A percentile compares a stretch with the other conserved stretches of the same genome.
These are phyloP conservation scores for Gymnarchus niloticus DNA, from an alignment of 2,113 vertebrate species.

Conservation along the genomic window DNA sequence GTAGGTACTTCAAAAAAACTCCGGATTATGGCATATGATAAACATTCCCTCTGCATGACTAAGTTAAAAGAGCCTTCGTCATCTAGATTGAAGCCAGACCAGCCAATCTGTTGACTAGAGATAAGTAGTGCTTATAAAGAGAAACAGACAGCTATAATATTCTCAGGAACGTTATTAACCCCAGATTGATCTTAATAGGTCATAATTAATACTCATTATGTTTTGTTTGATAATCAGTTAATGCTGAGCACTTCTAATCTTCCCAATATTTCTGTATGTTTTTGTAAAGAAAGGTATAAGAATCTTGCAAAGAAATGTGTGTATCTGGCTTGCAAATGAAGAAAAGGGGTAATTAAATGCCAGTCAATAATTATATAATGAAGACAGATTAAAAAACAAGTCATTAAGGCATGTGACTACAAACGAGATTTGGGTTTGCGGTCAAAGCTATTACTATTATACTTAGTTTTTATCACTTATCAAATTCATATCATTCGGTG, in stretches of 20 bases:
- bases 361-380: neutral
- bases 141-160: neutral
- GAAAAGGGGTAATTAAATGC: neutral
- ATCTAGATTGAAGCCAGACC: constrained; percentile 33
- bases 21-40: neutral
- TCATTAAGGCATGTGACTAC: neutral
- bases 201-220: constrained; percentile 20
- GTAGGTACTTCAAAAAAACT: neutral
- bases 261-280: neutral
- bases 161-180: neutral
- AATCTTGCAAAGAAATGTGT: neutral
- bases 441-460: neutral
- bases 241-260: neutral
- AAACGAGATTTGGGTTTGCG: neutral
- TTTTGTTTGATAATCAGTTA: neutral
- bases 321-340: neutral
- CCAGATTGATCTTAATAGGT: neutral
- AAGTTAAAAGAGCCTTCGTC: constrained; percentile 34
- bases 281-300: neutral
- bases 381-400: neutral
- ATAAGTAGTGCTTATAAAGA: neutral
- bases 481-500: neutral
- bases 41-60: neutral
- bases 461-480: neutral
- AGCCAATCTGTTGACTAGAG: constrained; percentile 40